Evolutionary conservation across 2,888 invertebrate genomes (phyloP).

Genomic region (Athalia circularis): DNA sequence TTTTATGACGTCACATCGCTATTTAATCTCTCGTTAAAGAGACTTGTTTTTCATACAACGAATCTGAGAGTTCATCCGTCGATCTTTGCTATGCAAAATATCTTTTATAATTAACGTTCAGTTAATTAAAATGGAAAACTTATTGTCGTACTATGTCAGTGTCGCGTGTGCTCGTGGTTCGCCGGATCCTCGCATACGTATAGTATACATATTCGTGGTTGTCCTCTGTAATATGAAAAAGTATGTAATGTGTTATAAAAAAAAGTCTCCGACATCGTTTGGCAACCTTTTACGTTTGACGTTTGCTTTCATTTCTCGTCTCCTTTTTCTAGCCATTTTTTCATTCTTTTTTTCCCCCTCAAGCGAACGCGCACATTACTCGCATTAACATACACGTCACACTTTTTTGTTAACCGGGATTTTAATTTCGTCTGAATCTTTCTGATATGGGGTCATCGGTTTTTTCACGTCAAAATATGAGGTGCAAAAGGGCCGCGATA

Average conservation of each 20-base stretch:
- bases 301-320: neutral
- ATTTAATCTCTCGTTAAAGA: no score
- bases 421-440: no score
- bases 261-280: neutral
- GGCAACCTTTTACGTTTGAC: neutral
- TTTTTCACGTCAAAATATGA: no score
- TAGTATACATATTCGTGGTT: neutral
- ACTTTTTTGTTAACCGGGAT: no score
- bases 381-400: no score
- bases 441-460: no score
- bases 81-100: neutral
- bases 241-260: slow-evolving; percentile 4
- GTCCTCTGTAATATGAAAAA: slow-evolving; percentile 1
- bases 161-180: slow-evolving; percentile 3
- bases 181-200: neutral
- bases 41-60: neutral
- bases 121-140: slow-evolving; percentile 6
- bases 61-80: neutral
- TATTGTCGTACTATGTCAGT: neutral
- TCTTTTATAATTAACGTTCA: no score
- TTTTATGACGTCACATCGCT: no score
- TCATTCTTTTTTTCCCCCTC: no score
- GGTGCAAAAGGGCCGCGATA: no score
- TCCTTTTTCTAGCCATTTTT: neutral
- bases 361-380: no score